Base-by-base conservation (phyloP, 2,113 vertebrate species). In the Regulus satrapa region DNA sequence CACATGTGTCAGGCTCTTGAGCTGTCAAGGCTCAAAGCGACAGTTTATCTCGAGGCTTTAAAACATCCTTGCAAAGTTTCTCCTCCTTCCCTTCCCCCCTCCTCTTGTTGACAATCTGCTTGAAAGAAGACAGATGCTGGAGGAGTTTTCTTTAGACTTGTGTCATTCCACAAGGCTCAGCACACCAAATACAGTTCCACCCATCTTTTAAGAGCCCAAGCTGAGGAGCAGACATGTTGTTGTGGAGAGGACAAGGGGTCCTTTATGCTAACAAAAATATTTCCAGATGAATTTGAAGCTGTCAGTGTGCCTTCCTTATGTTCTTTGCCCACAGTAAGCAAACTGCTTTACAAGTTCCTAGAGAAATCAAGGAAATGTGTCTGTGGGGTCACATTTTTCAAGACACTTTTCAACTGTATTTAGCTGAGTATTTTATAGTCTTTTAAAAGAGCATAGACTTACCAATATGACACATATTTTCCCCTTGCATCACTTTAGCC, bases 121-220 rank as follows among this genome's bases (percentile, higher is more conserved):
- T 98, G 97, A 98, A 97, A 94, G 91, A 98, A 98, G 98, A 98
- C 98, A 98, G 98, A 98, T 98, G 97, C 96, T 79, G 75, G 40
- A 94, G 89, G 76, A 98, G 97, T 98, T 98, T 98, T 98, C 98
- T 97, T 97, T 96, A 96, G 97, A 95, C 96, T 88, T 88, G 91
- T 95, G 92, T 91, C 97, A 98, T 98, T 97, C 98, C 97, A 61
- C 92, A 95, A 97, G 96, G 95, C 94, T 48, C 93, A 97, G 93
- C 89, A 87, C 96, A 98, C 94, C 96, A 92, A 97, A 96, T 52
- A 52, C 94, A 89, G 72, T 96, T 97, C 95, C 93, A 90, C 89
- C 89, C 71, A 6, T 97, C 96, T 96, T 97, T 91, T 51, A 96
- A 95, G 97, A 97, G 88, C 88, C 91, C 89, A 82, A 81, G 91